phyloP scores from a whole-genome alignment of 2,888 invertebrate species.

The Aphidoletes aphidimyza region DNA sequence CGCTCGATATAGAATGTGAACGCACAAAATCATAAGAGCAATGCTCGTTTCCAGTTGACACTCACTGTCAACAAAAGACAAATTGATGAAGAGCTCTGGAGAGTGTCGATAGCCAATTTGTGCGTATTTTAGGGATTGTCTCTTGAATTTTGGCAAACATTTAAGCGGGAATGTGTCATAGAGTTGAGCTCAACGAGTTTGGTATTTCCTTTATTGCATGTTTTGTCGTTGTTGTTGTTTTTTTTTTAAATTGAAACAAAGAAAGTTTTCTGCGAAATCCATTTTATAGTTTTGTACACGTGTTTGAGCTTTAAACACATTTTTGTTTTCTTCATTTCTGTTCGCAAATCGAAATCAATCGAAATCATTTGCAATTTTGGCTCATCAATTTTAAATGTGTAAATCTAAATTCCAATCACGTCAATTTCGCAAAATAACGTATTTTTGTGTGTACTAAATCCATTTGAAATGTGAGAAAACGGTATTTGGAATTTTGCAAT shows the following conservation, averaged over 20 bases:
- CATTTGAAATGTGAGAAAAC: too few species aligned
- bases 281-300: neutral
- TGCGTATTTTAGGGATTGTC: too few species aligned
- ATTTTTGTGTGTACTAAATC: neutral
- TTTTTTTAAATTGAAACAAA: neutral
- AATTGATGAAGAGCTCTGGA: too few species aligned
- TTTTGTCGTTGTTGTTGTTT: neutral
- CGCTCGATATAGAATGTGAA: too few species aligned
- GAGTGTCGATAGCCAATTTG: too few species aligned
- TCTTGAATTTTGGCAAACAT: neutral
- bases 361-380: neutral
- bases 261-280: slow-evolving; percentile 26
- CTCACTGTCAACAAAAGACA: too few species aligned
- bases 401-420: neutral
- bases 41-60: too few species aligned
- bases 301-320: neutral
- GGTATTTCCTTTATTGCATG: neutral
- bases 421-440: neutral
- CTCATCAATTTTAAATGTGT: neutral
- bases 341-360: neutral
- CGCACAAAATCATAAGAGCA: too few species aligned
- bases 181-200: neutral
- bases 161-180: neutral
- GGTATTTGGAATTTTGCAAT: neutral
- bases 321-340: neutral